phyloP scores from a whole-genome alignment of 1,140 invertebrate genomes.

The Brevipalpus yothersi region DNA sequence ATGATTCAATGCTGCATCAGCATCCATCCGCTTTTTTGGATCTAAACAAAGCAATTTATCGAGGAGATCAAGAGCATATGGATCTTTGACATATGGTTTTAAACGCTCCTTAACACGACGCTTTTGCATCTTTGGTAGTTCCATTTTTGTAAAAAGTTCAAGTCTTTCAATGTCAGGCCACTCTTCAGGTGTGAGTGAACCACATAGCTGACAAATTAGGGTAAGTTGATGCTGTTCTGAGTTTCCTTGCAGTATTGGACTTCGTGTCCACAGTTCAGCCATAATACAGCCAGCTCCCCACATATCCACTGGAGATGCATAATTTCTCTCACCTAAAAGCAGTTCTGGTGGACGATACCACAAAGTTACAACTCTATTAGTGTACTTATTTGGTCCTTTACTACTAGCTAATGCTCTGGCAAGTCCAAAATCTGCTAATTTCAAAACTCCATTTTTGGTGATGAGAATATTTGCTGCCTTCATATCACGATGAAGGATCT shows the following conservation, averaged over 20 bases:
- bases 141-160: slow-evolving; percentile 71
- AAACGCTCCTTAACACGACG: slow-evolving; percentile 67
- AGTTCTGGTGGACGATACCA: slow-evolving; percentile 89
- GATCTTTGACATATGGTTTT: slow-evolving; percentile 74
- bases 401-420: slow-evolving; percentile 54
- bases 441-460: slow-evolving; percentile 80
- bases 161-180: slow-evolving; percentile 87
- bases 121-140: slow-evolving; percentile 70
- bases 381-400: slow-evolving; percentile 31
- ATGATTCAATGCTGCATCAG: slow-evolving; percentile 80
- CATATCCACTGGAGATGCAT: slow-evolving; percentile 85
- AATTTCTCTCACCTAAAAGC: slow-evolving; percentile 71
- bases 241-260: slow-evolving; percentile 43
- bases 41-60: slow-evolving; percentile 78
- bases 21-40: slow-evolving; percentile 66
- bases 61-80: slow-evolving; percentile 69
- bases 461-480: slow-evolving; percentile 87
- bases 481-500: slow-evolving; percentile 28
- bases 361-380: slow-evolving; percentile 70
- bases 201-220: slow-evolving; percentile 84
- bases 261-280: slow-evolving; percentile 93
- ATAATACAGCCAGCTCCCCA: slow-evolving; percentile 76
- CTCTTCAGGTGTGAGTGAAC: slow-evolving; percentile 52
- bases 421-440: slow-evolving; percentile 76
- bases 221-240: slow-evolving; percentile 88